phyloP scores from a whole-genome alignment of 2,888 invertebrate species.

The Drosophila austrosaltans region DNA sequence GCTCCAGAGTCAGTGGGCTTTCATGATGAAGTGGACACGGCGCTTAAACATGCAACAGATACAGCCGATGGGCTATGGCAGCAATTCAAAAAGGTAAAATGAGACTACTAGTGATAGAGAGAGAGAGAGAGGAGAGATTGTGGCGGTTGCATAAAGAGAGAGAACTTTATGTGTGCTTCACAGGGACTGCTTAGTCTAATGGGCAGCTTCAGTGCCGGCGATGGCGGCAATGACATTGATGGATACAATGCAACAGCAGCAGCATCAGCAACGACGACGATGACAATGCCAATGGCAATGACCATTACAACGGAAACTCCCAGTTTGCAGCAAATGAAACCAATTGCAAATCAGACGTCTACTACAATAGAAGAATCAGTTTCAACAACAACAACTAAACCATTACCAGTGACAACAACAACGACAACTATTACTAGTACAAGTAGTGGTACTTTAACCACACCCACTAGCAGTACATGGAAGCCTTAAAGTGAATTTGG shows the following conservation, averaged over 20 bases:
- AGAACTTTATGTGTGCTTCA: conserved; percentile 24
- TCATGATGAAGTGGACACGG: conserved; percentile 56
- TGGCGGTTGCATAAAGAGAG: background rate
- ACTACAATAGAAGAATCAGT: conserved; percentile 1
- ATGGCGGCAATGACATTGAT: conserved; percentile 22
- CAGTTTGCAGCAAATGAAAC: conserved; percentile 23
- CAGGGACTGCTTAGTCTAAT: conserved; percentile 51
- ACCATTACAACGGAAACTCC: conserved; percentile 12
- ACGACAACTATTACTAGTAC: background rate
- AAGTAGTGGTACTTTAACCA: background rate
- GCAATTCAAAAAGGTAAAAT: conserved; percentile 60
- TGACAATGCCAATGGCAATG: background rate
- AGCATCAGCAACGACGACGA: background rate
- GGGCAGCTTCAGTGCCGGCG: conserved; percentile 30
- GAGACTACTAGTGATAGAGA: background rate
- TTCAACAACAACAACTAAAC: conserved; percentile 9
- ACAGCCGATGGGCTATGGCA: conserved; percentile 57
- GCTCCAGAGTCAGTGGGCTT: conserved; percentile 18
- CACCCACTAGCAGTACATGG: background rate
- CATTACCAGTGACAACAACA: conserved; percentile 15
- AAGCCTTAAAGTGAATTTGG: background rate
- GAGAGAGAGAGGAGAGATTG: background rate
- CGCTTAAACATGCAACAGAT: conserved; percentile 54
- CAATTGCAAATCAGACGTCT: conserved; percentile 19
- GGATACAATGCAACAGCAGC: conserved; percentile 14